Percentiles rank a stretch among this genome's conserved stretches.
Evolutionary conservation across 2,888 invertebrate genomes (phyloP).

Genomic region (Netelia fuscicornis): DNA sequence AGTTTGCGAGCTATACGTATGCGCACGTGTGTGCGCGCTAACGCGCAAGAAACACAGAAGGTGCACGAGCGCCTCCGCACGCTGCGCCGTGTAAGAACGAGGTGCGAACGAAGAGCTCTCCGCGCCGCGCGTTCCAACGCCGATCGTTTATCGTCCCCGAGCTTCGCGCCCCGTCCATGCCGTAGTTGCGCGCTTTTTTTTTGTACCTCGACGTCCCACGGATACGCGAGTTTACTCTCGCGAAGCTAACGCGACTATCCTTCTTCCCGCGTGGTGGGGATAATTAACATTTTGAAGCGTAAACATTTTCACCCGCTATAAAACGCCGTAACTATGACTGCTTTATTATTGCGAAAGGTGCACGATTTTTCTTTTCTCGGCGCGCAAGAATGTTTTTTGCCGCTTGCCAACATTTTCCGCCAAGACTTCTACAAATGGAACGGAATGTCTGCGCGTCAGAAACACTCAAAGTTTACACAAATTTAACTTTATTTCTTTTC

Average conservation of each 20-base stretch:
- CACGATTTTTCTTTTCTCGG: neutral
- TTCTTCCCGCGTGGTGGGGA: neutral
- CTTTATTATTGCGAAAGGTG: neutral
- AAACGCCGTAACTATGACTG: neutral
- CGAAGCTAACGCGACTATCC: neutral
- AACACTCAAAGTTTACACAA: too few relatives aligned
- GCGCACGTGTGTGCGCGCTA: neutral
- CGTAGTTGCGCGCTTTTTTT: neutral
- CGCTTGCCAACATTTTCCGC: neutral
- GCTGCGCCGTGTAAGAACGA: conserved; percentile 47
- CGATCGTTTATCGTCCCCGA: conserved; percentile 58
- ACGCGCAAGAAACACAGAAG: neutral
- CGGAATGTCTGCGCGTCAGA: too few relatives aligned
- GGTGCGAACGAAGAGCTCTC: conserved; percentile 58
- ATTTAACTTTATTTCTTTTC: neutral
- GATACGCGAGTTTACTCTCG: conserved; percentile 8
- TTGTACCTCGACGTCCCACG: conserved; percentile 4
- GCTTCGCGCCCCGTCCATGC: conserved; percentile 30
- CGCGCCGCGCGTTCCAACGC: conserved; percentile 41
- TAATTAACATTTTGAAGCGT: conserved; percentile 47
- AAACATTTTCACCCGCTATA: conserved; percentile 16
- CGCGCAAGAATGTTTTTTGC: neutral
- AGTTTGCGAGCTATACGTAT: neutral
- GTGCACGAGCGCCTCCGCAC: neutral
- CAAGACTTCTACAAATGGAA: neutral